Conservation (phyloP, 1,140 invertebrate species). For the Pogonomyrmex californicus region DNA sequence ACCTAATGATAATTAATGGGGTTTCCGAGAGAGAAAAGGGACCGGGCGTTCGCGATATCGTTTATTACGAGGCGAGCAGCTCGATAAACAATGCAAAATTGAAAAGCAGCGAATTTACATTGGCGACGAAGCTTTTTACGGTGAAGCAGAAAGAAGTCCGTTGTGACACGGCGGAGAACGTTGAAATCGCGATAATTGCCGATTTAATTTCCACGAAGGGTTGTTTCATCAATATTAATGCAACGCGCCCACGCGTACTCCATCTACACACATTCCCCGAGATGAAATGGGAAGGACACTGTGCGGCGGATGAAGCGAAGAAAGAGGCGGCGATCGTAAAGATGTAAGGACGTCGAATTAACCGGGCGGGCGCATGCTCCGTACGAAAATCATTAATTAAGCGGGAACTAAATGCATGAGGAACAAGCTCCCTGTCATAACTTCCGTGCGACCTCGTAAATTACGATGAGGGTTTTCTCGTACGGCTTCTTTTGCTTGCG, state of each 20-base stretch:
- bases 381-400: slow-evolving; percentile 64
- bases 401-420: slow-evolving; percentile 40
- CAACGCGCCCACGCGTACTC: not conserved
- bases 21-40: not conserved
- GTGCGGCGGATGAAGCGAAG: not conserved
- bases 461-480: not conserved
- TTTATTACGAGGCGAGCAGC: not conserved
- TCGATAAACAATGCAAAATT: not conserved
- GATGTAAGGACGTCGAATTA: slow-evolving; percentile 15
- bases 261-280: not conserved
- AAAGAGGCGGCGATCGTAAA: not conserved
- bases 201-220: slow-evolving; percentile 44
- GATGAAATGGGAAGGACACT: not conserved
- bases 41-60: not conserved
- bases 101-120: slow-evolving; percentile 19
- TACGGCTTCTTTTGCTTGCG: slow-evolving; percentile 2
- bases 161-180: not conserved
- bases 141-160: not conserved
- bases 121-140: not conserved
- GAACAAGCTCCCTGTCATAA: slow-evolving; percentile 16
- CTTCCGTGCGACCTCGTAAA: slow-evolving; percentile 21
- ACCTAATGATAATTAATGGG: slow-evolving; percentile 48
- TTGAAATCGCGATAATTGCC: slow-evolving; percentile 21
- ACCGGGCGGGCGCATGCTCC: slow-evolving; percentile 20
- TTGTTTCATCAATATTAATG: slow-evolving; percentile 65